Conservation (phyloP, 2,113 vertebrate species). For the Vidua macroura region DNA sequence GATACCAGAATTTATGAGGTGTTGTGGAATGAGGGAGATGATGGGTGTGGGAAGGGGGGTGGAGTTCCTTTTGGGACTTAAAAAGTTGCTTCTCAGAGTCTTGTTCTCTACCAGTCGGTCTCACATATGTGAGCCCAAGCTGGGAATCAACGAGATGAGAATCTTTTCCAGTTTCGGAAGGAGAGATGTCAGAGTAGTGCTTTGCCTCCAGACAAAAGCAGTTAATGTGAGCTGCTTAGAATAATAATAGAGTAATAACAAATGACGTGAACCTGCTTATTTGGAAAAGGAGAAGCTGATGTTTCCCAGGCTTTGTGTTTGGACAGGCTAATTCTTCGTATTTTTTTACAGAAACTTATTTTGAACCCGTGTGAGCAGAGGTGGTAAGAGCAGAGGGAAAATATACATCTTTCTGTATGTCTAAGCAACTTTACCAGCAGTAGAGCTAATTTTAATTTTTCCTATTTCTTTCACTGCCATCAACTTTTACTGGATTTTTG, state of each 20-base stretch:
- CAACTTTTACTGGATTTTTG: not conserved
- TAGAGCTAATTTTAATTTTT: not conserved
- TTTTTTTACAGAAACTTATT: not conserved
- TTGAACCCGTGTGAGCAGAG: not conserved
- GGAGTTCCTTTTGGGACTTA: not conserved
- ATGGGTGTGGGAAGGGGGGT: not conserved
- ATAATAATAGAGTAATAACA: not conserved
- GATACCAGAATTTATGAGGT: not conserved
- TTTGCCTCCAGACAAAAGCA: not conserved
- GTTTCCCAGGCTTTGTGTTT: constrained; percentile 46
- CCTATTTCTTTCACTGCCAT: not conserved
- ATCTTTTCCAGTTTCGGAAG: not conserved
- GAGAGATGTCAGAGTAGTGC: not conserved
- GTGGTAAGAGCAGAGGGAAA: not conserved
- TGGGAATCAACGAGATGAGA: not conserved
- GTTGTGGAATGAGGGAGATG: not conserved
- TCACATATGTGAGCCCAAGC: not conserved
- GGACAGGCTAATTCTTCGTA: not conserved
- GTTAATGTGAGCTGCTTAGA: not conserved
- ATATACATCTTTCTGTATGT: not conserved
- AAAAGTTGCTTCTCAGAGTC: not conserved
- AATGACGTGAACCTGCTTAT: not conserved
- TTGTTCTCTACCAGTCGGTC: not conserved
- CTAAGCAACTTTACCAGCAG: not conserved
- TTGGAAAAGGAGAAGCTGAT: not conserved